phyloP scores from a whole-genome alignment of 2,797 vertebrate genomes.

The Oryzias dopingdopingensis region DNA sequence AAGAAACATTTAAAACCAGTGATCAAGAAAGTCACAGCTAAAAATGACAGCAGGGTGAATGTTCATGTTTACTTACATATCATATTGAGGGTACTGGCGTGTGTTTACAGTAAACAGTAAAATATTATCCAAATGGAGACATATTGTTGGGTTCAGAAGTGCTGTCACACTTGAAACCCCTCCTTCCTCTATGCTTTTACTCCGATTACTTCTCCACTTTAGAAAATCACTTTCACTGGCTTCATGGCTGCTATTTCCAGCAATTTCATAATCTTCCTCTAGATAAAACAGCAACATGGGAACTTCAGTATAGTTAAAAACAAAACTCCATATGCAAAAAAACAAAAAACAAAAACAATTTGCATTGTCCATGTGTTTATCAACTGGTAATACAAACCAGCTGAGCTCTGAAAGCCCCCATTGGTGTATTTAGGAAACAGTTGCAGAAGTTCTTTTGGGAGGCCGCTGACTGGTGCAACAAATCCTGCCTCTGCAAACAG shows the following conservation, averaged over 20 bases:
- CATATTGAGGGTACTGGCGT: conserved; percentile 85
- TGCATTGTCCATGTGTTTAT: neutral
- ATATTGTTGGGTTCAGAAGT: conserved; percentile 84
- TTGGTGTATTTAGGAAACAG: conserved; percentile 48
- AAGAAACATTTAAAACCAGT: neutral
- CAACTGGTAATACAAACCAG: conserved; percentile 36
- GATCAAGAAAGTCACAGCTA: neutral
- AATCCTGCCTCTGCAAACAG: conserved; percentile 81
- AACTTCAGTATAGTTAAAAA: neutral
- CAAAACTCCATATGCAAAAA: neutral
- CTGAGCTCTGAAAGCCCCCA: neutral
- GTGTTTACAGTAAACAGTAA: conserved; percentile 80
- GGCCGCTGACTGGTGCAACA: conserved; percentile 76
- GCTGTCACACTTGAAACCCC: conserved; percentile 47
- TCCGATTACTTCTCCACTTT: conserved; percentile 20
- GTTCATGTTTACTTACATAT: conserved; percentile 75
- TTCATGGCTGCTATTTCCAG: conserved; percentile 22
- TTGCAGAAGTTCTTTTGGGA: conserved; percentile 66
- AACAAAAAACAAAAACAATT: neutral
- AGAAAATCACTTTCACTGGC: conserved; percentile 22
- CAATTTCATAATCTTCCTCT: conserved; percentile 24
- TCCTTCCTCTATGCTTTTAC: conserved; percentile 16
- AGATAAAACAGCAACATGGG: conserved; percentile 1
- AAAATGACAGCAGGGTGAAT: neutral
- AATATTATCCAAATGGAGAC: conserved; percentile 72